These are phyloP conservation scores for Callinectes sapidus DNA, from an alignment of 2,888 invertebrate species.

Conservation along the genomic window DNA sequence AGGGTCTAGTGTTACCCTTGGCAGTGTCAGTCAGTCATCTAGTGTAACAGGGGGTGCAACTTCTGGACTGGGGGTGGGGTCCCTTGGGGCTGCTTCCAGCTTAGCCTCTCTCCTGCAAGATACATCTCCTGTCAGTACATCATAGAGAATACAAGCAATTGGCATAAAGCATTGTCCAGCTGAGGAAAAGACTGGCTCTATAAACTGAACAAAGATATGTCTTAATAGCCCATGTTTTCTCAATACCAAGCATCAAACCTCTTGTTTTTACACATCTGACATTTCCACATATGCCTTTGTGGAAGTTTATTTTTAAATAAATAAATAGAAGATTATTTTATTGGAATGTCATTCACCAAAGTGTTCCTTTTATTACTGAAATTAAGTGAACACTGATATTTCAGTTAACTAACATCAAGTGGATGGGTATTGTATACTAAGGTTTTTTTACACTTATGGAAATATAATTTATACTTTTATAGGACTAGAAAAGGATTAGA, in stretches of 20 bases:
- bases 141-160: neutral
- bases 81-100: constrained; percentile 55
- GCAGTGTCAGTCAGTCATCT: constrained; percentile 37
- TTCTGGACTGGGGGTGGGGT: constrained; percentile 45
- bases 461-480: no score
- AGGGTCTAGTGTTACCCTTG: constrained; percentile 38
- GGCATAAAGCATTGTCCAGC: no score
- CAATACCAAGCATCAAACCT: neutral
- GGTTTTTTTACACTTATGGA: no score
- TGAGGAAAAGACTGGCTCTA: no score
- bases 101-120: constrained; percentile 63
- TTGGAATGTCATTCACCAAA: neutral
- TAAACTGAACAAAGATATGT: no score
- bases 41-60: constrained; percentile 39
- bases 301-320: neutral
- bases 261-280: neutral
- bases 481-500: no score
- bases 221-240: no score
- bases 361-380: neutral
- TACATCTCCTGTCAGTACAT: constrained; percentile 62
- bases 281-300: neutral
- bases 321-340: neutral
- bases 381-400: neutral
- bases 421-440: no score
- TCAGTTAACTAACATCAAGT: no score